Base-by-base conservation (phyloP, 2,888 invertebrate genomes). In the Pachycephus smyrnensis region DNA sequence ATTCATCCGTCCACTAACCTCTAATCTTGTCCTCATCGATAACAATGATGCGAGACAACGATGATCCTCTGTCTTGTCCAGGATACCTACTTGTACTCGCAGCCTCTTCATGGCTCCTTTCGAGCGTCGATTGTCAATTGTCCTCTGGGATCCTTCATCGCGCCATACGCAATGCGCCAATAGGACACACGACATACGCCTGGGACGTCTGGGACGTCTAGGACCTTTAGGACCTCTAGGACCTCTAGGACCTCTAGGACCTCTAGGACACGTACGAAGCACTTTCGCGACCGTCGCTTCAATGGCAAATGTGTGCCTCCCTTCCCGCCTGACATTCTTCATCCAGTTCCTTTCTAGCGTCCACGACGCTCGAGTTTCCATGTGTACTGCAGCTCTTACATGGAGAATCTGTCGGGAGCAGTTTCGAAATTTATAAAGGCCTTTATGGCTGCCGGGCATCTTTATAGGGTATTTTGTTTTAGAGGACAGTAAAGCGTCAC, bases 371-470 rank as follows among this genome's bases (percentile, higher is more conserved):
- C 40, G 40, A 40, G 40, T 40, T 40, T 40, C 40, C 15, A 40
- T 40, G 15, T 15, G 40, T 4, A 4, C 37, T 15, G 37, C 37
- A 40, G 37, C 15, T 40, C 40, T 40, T 40, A 4, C 12, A 15
- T 69, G 76, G 40, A 73, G 76, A 80, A 80, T 76, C 78, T 79
- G 79, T 73, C 73, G 31, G 68, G 69, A 75, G 69, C 76, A 80
- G 77, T 74, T 75, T 80, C 84, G 85, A 90, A 90, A 90, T 90
- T 90, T 90, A 90, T 90, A 90, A 89, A 90, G 87, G 89, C 88
- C 89, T 89, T 88, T 88, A 89, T 89, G 88, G 86, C 83, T 84
- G 85, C 82, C 84, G 78, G 80, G 82, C 85, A 84, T 85, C 83
- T 86, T 86, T 88, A 86, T 84, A 81, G 85, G 84, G 86, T 87